Evolutionary conservation across 2,113 vertebrate species (phyloP), one percentile per base, ranked within the genome.

Genomic region (Amphiprion percula): DNA sequence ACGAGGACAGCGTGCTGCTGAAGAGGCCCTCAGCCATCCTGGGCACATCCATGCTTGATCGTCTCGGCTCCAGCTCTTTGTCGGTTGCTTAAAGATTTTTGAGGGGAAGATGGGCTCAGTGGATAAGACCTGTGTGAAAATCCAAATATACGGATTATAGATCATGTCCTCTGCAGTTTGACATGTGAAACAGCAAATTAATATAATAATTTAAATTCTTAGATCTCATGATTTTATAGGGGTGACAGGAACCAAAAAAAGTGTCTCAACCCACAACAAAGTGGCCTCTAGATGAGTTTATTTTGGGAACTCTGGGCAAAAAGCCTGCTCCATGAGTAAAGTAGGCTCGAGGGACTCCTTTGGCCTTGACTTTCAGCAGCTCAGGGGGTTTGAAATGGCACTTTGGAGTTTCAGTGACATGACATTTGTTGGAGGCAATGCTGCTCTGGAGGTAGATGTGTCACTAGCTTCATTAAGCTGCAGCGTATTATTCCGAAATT

Each of bases 1-100:
- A 95, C 19, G 94, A 93, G 14, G 95, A 94, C 84, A 95, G 85
- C n/a, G 93, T 95, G 90, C 93, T 94, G 89, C 94, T 94, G 88
- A 95, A 91, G 56, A 94, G 88, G 66, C 93, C 94, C 77, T 95
- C 94, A 0, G 92, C 94, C 94, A 95, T 95, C 92, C 91, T 91
- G 78, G 94, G 91, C 90, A 93, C 89, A 44, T 92, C 91, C 88
- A 93, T 93, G 88, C 88, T 93, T 70, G 89, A 86, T 49, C 90
- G 90, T 87, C 92, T 72, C 68, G 87, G 86, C 91, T 91, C 90
- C 93, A 91, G 90, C 84, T 71, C 90, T 90, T 74, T 81, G 75
- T 64, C 59, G 62, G 84, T 63, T 74, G 72, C 53, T 78, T 53
- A 56, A 67, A 82, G 77, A 53, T 74, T 81, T 68, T 59, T 37